A percentile compares a stretch with the other conserved stretches of the same genome.
These are phyloP conservation scores for Proales similis DNA, from an alignment of 1,140 invertebrate genomes.

Conservation along the genomic window DNA sequence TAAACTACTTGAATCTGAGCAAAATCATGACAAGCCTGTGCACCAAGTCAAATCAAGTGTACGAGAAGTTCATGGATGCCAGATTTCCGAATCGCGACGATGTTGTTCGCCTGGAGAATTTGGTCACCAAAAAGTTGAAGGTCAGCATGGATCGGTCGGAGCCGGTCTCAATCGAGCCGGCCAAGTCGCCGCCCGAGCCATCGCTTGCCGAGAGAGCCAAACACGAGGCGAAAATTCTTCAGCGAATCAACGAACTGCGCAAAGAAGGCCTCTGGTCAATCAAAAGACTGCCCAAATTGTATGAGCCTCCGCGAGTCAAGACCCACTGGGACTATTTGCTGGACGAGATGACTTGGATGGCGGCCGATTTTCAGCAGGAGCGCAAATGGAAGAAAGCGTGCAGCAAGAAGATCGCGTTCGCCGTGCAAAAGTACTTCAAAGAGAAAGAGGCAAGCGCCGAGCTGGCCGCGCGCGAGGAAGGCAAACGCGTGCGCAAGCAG, in stretches of 20 bases:
- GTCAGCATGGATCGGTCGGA: background rate
- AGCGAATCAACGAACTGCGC: constrained; percentile 70
- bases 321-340: constrained; percentile 97
- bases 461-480: constrained; percentile 82
- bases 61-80: background rate
- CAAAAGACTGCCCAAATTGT: constrained; percentile 78
- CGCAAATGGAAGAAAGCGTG: constrained; percentile 92
- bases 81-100: background rate
- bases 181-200: background rate
- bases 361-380: constrained; percentile 92
- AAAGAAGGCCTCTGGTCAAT: constrained; percentile 84
- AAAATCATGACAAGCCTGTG: background rate
- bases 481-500: constrained; percentile 72
- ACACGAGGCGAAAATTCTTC: constrained; percentile 80
- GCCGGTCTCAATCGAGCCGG: background rate
- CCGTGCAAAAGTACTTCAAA: constrained; percentile 91
- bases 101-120: background rate
- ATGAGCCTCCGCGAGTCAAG: constrained; percentile 78
- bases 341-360: constrained; percentile 97
- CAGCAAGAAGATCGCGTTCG: constrained; percentile 69
- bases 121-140: background rate
- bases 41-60: background rate
- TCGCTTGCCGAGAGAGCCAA: constrained; percentile 16
- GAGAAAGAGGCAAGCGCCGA: constrained; percentile 81
- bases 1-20: background rate